Percentiles rank a stretch among this genome's conserved stretches.
These are phyloP conservation scores for Spisula solida DNA, from an alignment of 2,888 invertebrate species.

Conservation along the genomic window DNA sequence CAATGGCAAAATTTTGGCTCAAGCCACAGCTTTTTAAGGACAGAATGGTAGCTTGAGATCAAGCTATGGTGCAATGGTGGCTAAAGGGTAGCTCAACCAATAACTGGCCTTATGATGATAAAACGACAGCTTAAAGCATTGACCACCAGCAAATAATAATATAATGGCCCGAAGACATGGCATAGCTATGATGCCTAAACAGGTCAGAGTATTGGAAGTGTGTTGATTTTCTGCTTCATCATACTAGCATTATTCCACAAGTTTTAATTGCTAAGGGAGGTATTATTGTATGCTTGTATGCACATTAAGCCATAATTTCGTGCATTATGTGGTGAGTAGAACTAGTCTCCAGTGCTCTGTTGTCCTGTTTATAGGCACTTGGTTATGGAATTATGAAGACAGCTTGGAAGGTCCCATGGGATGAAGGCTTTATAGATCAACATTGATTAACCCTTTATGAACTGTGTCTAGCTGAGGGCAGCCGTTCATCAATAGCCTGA, in stretches of 20 bases:
- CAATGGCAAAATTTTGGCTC: too few relatives aligned
- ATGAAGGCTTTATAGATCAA: conserved; percentile 66
- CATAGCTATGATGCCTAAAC: too few relatives aligned
- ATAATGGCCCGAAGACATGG: too few relatives aligned
- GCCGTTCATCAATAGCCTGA: conserved; percentile 55
- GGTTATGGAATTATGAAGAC: conserved; percentile 69
- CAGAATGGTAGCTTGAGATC: too few relatives aligned
- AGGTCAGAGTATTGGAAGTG: background rate
- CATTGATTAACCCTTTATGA: conserved; percentile 71
- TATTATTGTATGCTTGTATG: conserved; percentile 28
- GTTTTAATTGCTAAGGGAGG: conserved; percentile 26
- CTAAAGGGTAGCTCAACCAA: too few relatives aligned
- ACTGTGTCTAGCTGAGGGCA: conserved; percentile 58
- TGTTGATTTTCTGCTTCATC: conserved; percentile 1
- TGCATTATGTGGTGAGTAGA: conserved; percentile 29
- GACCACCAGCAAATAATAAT: too few relatives aligned
- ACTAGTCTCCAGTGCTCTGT: conserved; percentile 48
- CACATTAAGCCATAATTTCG: conserved; percentile 30
- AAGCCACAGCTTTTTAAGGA: too few relatives aligned
- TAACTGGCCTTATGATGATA: too few relatives aligned
- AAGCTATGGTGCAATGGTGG: too few relatives aligned
- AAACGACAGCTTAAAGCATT: too few relatives aligned
- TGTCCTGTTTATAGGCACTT: conserved; percentile 62
- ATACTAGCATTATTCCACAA: background rate
- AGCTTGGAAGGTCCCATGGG: conserved; percentile 61